Evolutionary conservation across 2,888 invertebrate genomes (phyloP).

Genomic region (Andricus curvator): DNA sequence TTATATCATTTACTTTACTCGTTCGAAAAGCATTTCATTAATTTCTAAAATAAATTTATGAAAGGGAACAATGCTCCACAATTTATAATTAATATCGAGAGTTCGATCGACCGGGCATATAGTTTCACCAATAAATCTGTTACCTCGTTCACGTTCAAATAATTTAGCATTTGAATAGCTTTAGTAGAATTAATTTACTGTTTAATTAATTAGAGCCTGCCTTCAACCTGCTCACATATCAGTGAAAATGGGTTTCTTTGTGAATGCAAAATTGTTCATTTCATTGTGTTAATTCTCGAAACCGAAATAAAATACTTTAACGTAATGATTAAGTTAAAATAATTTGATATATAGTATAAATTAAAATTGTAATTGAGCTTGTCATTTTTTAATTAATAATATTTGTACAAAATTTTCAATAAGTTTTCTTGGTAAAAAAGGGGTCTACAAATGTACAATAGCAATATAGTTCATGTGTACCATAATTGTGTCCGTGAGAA

Average conservation of each 20-base stretch:
- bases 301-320: neutral
- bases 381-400: too few species aligned
- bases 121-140: conserved; percentile 11
- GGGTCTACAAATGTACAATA: too few species aligned
- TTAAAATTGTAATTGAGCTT: too few species aligned
- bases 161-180: conserved; percentile 39
- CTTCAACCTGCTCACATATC: neutral
- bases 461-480: conserved; percentile 57
- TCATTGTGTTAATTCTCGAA: neutral
- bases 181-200: conserved; percentile 36
- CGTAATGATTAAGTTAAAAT: too few species aligned
- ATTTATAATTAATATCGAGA: neutral
- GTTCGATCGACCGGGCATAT: neutral
- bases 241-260: neutral
- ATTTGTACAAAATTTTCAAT: too few species aligned
- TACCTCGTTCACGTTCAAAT: conserved; percentile 27
- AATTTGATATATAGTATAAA: neutral
- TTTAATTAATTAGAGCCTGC: conserved; percentile 28
- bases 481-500: conserved; percentile 61
- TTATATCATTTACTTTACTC: conserved; percentile 5
- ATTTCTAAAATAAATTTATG: conserved; percentile 6
- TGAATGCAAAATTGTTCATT: neutral
- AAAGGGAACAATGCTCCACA: neutral
- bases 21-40: conserved; percentile 27
- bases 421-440: too few species aligned